A percentile compares a stretch with the other conserved stretches of the same genome.
Evolutionary conservation across 2,888 invertebrate genomes (phyloP).

Genomic region (Erebia ligea): DNA sequence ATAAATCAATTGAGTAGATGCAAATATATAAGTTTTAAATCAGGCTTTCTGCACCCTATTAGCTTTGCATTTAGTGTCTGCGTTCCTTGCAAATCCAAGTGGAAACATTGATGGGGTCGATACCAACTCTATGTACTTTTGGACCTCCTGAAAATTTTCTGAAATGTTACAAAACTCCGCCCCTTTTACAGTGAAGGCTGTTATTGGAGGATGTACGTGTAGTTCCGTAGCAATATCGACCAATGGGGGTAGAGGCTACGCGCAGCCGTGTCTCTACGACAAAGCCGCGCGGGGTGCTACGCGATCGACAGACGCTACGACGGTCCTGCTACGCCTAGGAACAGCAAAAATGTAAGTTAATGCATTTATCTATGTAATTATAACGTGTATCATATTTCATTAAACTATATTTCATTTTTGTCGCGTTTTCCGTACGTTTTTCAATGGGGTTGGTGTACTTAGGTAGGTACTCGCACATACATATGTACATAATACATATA

Average conservation of each 20-base stretch:
- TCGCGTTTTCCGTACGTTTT: neutral
- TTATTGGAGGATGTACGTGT: slow-evolving; percentile 67
- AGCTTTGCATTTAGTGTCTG: slow-evolving; percentile 37
- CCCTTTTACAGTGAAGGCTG: slow-evolving; percentile 65
- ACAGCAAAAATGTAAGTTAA: slow-evolving; percentile 75
- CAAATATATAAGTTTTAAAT: slow-evolving; percentile 5
- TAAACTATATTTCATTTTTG: neutral
- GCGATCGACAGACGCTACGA: slow-evolving; percentile 75
- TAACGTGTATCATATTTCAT: neutral
- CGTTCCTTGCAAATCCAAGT: slow-evolving; percentile 51
- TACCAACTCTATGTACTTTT: slow-evolving; percentile 60
- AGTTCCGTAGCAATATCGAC: slow-evolving; percentile 63
- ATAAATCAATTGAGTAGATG: neutral
- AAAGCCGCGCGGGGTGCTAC: slow-evolving; percentile 72
- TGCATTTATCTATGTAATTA: slow-evolving; percentile 30
- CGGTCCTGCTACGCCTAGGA: slow-evolving; percentile 73
- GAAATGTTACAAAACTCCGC: slow-evolving; percentile 75
- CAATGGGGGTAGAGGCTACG: slow-evolving; percentile 70
- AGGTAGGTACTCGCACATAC: slow-evolving; percentile 29
- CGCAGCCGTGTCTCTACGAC: slow-evolving; percentile 74
- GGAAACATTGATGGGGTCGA: slow-evolving; percentile 59
- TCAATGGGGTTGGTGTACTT: slow-evolving; percentile 15
- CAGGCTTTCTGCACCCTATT: neutral
- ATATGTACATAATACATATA: slow-evolving; percentile 16
- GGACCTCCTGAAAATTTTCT: slow-evolving; percentile 76